A percentile compares a stretch with the other conserved stretches of the same genome.
Conservation (phyloP, 2,797 vertebrate species). For the Siniperca scherzeri region DNA sequence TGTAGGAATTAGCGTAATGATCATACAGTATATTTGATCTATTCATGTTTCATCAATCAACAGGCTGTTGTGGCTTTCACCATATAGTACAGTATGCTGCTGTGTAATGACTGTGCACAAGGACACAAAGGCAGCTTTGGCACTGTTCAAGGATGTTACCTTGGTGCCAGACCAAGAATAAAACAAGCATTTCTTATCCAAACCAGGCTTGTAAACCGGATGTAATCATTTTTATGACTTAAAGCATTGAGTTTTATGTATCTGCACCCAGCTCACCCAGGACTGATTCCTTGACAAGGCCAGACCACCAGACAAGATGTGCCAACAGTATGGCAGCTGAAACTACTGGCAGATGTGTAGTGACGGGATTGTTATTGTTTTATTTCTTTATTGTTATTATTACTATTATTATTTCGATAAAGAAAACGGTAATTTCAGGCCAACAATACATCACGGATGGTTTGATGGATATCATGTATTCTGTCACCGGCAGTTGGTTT, state of each 20-base stretch:
- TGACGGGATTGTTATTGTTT: not conserved
- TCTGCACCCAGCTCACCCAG: not conserved
- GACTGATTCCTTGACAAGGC: conserved; percentile 1
- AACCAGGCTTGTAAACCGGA: conserved; percentile 2
- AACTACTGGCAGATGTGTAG: not conserved
- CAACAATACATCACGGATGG: not conserved
- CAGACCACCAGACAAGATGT: not conserved
- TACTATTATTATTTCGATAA: not conserved
- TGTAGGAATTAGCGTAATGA: not conserved
- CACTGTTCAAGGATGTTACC: not conserved
- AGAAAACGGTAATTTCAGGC: not conserved
- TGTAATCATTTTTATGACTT: conserved; percentile 4
- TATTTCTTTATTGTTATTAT: too few species aligned
- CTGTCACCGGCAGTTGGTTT: too few species aligned
- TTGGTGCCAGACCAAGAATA: not conserved
- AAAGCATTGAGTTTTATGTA: conserved; percentile 9
- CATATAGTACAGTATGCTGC: not conserved
- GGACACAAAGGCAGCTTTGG: not conserved
- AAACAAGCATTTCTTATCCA: conserved; percentile 20
- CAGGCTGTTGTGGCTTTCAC: not conserved
- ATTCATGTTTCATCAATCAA: not conserved
- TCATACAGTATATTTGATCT: not conserved
- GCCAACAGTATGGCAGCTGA: conserved; percentile 15
- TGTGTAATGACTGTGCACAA: not conserved
- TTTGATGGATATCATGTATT: not conserved